These are phyloP conservation scores for Proterorhinus semilunaris DNA, from an alignment of 2,113 vertebrate genomes.

Conservation along the genomic window DNA sequence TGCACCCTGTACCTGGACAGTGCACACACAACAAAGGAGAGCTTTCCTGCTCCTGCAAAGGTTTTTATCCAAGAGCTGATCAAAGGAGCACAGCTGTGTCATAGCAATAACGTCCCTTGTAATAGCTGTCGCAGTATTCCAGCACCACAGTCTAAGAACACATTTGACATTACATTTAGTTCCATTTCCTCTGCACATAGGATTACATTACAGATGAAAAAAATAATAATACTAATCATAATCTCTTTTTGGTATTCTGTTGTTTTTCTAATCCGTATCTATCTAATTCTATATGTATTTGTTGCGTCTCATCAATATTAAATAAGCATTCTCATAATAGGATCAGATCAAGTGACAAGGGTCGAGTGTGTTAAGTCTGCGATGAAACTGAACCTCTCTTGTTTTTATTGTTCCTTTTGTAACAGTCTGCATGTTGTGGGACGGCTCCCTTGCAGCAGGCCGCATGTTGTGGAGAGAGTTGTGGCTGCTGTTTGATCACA, in stretches of 20 bases:
- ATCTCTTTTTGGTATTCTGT: no score
- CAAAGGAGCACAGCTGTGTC: conserved; percentile 8
- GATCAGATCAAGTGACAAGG: conserved; percentile 36
- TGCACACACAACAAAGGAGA: conserved; percentile 18
- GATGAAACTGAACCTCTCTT: conserved; percentile 68
- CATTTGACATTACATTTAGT: no score
- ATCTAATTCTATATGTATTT: background rate
- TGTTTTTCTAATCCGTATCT: background rate
- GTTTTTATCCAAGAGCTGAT: conserved; percentile 14
- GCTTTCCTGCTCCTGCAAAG: conserved; percentile 12
- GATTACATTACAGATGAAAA: no score
- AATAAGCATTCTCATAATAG: background rate
- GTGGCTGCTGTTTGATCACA: conserved; percentile 78
- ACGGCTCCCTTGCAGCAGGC: background rate
- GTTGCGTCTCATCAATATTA: background rate
- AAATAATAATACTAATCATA: no score
- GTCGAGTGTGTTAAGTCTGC: conserved; percentile 56
- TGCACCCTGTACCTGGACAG: conserved; percentile 22
- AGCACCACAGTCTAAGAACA: background rate
- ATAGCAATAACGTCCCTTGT: background rate
- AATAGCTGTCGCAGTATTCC: background rate
- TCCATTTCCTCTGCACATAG: no score
- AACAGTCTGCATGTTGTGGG: conserved; percentile 65
- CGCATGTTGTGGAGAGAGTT: conserved; percentile 66
- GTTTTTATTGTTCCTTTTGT: conserved; percentile 76